phyloP scores from a whole-genome alignment of 2,113 vertebrate genomes.

The Hepsetus odoe region DNA sequence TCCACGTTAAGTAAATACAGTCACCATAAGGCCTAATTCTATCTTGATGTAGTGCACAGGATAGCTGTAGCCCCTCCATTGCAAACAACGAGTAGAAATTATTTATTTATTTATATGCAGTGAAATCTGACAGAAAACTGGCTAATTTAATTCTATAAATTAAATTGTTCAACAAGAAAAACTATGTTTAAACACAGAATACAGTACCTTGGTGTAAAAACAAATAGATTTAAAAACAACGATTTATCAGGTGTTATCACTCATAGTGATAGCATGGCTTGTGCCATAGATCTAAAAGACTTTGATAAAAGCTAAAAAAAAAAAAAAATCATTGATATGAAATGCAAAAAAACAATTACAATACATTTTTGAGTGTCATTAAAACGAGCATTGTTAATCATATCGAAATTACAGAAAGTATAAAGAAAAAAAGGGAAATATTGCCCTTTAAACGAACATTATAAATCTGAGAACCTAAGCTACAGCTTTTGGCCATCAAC shows the following conservation, averaged over 20 bases:
- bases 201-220: background rate
- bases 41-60: background rate
- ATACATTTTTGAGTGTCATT: background rate
- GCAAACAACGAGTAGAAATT: background rate
- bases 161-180: background rate
- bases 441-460: slow-evolving; percentile 24
- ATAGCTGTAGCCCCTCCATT: background rate
- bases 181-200: background rate
- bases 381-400: slow-evolving; percentile 4
- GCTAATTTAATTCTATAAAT: background rate
- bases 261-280: too few species aligned
- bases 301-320: too few species aligned
- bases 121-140: background rate
- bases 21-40: background rate
- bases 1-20: background rate
- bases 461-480: slow-evolving; percentile 51
- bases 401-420: slow-evolving; percentile 7
- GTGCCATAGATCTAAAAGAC: too few species aligned
- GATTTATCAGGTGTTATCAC: background rate
- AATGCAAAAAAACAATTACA: background rate
- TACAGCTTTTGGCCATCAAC: slow-evolving; percentile 76
- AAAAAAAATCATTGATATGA: background rate
- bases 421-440: background rate
- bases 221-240: background rate
- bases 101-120: background rate